Evolutionary conservation across 2,888 invertebrate species (phyloP).

Genomic region (Achlya flavicornis): DNA sequence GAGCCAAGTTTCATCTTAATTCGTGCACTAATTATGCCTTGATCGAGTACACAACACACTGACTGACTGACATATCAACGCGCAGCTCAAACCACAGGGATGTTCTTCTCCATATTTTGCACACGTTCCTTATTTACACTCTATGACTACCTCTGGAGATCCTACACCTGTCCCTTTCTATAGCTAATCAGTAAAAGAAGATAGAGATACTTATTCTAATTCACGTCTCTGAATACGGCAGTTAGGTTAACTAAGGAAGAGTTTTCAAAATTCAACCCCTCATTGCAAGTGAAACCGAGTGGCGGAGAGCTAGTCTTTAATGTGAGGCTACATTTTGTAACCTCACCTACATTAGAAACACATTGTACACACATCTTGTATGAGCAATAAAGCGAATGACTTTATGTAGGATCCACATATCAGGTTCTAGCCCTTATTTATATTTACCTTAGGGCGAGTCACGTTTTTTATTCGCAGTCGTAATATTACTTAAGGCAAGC

Average conservation of each 20-base stretch:
- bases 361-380: not conserved
- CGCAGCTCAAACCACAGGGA: too few relatives aligned
- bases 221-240: too few relatives aligned
- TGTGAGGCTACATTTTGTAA: not conserved
- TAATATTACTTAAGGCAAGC: not conserved
- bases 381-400: not conserved
- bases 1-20: not conserved
- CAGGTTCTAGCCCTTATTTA: not conserved
- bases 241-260: too few relatives aligned
- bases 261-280: too few relatives aligned
- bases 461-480: not conserved
- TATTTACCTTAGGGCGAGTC: not conserved
- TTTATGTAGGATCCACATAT: not conserved
- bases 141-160: too few relatives aligned
- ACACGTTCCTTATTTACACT: too few relatives aligned
- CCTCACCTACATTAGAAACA: not conserved
- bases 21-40: not conserved
- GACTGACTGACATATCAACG: too few relatives aligned
- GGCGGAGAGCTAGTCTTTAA: not conserved
- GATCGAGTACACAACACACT: not conserved
- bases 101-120: too few relatives aligned
- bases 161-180: too few relatives aligned
- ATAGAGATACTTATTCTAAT: too few relatives aligned
- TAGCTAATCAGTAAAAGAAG: too few relatives aligned
- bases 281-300: too few relatives aligned